phyloP scores from a whole-genome alignment of 1,140 invertebrate species.

The Frieseomelitta varia region DNA sequence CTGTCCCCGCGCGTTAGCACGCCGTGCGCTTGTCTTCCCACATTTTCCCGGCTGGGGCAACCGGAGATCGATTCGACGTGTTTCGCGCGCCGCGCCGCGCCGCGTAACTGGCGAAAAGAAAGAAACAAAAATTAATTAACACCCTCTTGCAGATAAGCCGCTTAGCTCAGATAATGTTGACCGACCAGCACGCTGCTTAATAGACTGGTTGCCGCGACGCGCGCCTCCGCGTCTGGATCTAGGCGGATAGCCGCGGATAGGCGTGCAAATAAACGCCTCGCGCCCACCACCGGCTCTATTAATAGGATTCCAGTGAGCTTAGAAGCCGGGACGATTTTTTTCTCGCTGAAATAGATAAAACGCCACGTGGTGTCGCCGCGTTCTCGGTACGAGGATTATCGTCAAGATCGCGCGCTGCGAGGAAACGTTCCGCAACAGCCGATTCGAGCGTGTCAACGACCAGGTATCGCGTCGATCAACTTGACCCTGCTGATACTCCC shows the following conservation, averaged over 20 bases:
- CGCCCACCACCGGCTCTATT: slow-evolving; percentile 67
- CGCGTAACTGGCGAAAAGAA: too few species aligned
- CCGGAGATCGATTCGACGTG: slow-evolving; percentile 38
- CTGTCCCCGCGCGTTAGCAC: slow-evolving; percentile 4
- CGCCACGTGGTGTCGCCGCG: slow-evolving; percentile 45
- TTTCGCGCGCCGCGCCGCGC: slow-evolving; percentile 33
- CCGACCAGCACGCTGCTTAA: slow-evolving; percentile 36
- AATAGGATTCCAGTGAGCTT: slow-evolving; percentile 66
- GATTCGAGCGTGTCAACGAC: slow-evolving; percentile 37
- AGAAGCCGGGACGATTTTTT: slow-evolving; percentile 64
- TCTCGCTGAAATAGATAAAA: slow-evolving; percentile 52
- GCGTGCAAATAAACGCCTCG: slow-evolving; percentile 65
- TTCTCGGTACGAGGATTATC: slow-evolving; percentile 60
- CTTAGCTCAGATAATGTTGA: slow-evolving; percentile 54
- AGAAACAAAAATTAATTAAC: slow-evolving; percentile 61
- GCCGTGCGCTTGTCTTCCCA: slow-evolving; percentile 8
- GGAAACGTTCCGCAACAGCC: background rate
- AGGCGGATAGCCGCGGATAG: slow-evolving; percentile 15
- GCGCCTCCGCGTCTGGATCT: background rate
- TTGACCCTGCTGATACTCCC: slow-evolving; percentile 47
- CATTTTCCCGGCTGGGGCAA: background rate
- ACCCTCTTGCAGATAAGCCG: slow-evolving; percentile 53
- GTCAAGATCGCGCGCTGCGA: slow-evolving; percentile 47
- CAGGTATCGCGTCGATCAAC: slow-evolving; percentile 18
- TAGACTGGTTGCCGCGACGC: slow-evolving; percentile 47